Evolutionary conservation across 2,888 invertebrate species (phyloP).

Genomic region (Stenurella melanura): DNA sequence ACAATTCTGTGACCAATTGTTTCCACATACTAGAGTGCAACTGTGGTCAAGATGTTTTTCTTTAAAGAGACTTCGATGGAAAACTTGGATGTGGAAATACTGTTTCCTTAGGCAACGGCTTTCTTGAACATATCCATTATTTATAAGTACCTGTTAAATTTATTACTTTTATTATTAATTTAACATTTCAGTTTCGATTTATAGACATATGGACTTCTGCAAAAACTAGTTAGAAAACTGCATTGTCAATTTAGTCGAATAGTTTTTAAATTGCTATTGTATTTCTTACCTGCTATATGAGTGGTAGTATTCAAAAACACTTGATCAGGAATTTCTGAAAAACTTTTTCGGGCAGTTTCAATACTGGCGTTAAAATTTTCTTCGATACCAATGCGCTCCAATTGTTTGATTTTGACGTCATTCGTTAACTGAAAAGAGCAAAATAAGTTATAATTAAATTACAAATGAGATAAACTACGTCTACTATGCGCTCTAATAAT

Average conservation of each 20-base stretch:
- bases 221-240: too few species aligned
- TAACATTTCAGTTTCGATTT: too few species aligned
- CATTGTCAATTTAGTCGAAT: not conserved
- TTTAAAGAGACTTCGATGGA: too few species aligned
- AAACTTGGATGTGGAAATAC: too few species aligned
- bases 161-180: too few species aligned
- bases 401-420: slow-evolving; percentile 65
- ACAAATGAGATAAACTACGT: not conserved
- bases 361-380: slow-evolving; percentile 78
- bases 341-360: slow-evolving; percentile 77
- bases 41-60: too few species aligned
- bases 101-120: too few species aligned
- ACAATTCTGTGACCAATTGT: too few species aligned
- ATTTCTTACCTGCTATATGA: slow-evolving; percentile 69
- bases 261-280: not conserved
- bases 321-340: slow-evolving; percentile 77
- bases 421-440: slow-evolving; percentile 63
- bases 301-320: slow-evolving; percentile 77
- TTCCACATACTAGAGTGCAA: too few species aligned
- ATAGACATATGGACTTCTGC: too few species aligned
- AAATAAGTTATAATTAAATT: slow-evolving; percentile 1
- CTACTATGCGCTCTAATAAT: not conserved
- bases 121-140: too few species aligned
- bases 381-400: slow-evolving; percentile 72
- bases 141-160: too few species aligned